Conservation (phyloP, 2,888 invertebrate species). For the Drosophila robusta region DNA sequence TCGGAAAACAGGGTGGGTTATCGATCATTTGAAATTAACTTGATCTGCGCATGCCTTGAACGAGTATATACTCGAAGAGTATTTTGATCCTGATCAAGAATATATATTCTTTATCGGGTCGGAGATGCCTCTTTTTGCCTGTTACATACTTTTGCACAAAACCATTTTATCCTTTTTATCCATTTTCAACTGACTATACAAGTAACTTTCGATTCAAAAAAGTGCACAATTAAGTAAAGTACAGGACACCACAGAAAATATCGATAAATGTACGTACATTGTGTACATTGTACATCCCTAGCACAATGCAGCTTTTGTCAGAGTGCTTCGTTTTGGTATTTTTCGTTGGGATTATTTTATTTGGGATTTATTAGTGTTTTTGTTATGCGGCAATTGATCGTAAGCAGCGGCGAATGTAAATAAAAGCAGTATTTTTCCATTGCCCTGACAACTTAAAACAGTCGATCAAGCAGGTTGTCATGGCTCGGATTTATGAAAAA, state of each 20-base stretch:
- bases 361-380: slow-evolving; percentile 8
- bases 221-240: neutral
- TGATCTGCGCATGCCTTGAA: no score
- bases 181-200: no score
- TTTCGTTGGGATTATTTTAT: neutral
- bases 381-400: slow-evolving; percentile 8
- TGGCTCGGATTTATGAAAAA: slow-evolving; percentile 13
- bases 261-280: neutral
- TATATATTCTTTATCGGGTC: no score
- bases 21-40: no score
- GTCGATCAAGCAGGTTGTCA: slow-evolving; percentile 20
- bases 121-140: no score
- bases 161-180: no score
- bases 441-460: slow-evolving; percentile 14
- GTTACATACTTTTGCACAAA: no score
- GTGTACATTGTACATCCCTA: no score
- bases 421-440: slow-evolving; percentile 26
- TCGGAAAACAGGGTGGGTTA: no score
- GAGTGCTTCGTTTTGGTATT: slow-evolving; percentile 6
- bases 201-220: no score
- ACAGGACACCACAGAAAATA: neutral
- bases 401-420: neutral
- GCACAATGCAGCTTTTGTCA: slow-evolving; percentile 30
- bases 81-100: no score
- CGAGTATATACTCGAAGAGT: no score